Evolutionary conservation across 2,888 invertebrate species (phyloP).

Genomic region (Leptopterna dolabrata): DNA sequence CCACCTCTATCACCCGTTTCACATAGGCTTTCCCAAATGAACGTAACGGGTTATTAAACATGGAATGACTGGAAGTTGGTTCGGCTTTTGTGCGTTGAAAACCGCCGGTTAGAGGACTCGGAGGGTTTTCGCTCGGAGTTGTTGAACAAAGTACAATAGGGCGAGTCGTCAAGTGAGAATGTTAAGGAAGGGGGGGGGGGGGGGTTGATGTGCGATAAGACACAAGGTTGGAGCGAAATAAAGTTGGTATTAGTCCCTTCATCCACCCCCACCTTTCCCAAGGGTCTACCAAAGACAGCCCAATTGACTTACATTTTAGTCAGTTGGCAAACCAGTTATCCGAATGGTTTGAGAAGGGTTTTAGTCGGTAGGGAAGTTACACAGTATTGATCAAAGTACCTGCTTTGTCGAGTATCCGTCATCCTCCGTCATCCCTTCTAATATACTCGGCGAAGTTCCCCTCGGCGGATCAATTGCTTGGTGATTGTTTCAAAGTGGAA

Average conservation of each 20-base stretch:
- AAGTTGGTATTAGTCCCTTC: slow-evolving; percentile 1
- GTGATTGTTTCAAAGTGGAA: slow-evolving; percentile 23
- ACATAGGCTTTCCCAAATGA: not conserved
- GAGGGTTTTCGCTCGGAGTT: not conserved
- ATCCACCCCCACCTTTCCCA: not conserved
- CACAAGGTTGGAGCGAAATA: not conserved
- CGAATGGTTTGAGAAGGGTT: slow-evolving; percentile 17
- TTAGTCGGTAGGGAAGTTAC: not conserved
- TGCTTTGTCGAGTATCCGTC: slow-evolving; percentile 24
- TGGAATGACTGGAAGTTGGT: slow-evolving; percentile 7
- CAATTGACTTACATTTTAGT: slow-evolving; percentile 28
- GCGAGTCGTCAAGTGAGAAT: not conserved
- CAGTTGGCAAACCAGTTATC: slow-evolving; percentile 17
- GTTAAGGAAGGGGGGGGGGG: not conserved
- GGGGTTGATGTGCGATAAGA: slow-evolving; percentile 8
- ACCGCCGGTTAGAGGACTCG: not conserved
- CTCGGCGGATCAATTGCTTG: slow-evolving; percentile 3
- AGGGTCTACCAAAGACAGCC: not conserved
- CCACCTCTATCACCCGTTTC: not conserved
- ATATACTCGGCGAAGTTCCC: slow-evolving; percentile 1
- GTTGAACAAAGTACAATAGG: not conserved
- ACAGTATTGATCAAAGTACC: slow-evolving; percentile 22
- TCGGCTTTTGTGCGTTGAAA: slow-evolving; percentile 7
- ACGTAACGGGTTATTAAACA: slow-evolving; percentile 7
- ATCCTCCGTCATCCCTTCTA: slow-evolving; percentile 24